Conservation (phyloP, 2,797 vertebrate genomes). For the Sternotherus odoratus region DNA sequence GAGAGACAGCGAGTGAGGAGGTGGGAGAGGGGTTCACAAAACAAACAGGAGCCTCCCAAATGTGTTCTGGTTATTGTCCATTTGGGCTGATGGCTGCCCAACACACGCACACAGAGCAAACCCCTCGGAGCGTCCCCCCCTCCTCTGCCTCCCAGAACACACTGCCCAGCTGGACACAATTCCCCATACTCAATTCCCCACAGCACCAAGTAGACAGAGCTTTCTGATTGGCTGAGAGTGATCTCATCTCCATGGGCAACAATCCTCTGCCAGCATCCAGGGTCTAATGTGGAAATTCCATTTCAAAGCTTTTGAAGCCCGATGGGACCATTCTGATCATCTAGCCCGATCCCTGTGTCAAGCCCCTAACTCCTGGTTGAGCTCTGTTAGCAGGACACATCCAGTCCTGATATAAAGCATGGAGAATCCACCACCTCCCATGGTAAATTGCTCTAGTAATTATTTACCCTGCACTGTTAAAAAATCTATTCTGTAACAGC, state of each 20-base stretch:
- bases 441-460: fast-evolving
- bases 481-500: background rate
- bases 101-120: background rate
- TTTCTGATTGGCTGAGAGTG: fast-evolving
- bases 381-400: background rate
- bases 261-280: fast-evolving
- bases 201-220: background rate
- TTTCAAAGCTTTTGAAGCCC: background rate
- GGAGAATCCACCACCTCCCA: background rate
- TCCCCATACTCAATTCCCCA: background rate
- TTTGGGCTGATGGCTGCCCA: slow-evolving; percentile 1
- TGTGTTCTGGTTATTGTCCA: background rate
- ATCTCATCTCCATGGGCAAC: fast-evolving
- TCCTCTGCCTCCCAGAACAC: background rate
- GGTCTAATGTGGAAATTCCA: background rate
- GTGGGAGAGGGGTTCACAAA: background rate
- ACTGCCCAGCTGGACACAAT: background rate
- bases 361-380: background rate
- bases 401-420: fast-evolving
- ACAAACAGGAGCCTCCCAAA: background rate
- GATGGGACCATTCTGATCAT: background rate
- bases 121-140: background rate
- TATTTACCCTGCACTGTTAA: fast-evolving
- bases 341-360: background rate
- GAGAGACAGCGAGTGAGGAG: background rate